A percentile compares a stretch with the other conserved stretches of the same genome.
phyloP scores from a whole-genome alignment of 2,797 vertebrate species.

The Rhinophrynus dorsalis region DNA sequence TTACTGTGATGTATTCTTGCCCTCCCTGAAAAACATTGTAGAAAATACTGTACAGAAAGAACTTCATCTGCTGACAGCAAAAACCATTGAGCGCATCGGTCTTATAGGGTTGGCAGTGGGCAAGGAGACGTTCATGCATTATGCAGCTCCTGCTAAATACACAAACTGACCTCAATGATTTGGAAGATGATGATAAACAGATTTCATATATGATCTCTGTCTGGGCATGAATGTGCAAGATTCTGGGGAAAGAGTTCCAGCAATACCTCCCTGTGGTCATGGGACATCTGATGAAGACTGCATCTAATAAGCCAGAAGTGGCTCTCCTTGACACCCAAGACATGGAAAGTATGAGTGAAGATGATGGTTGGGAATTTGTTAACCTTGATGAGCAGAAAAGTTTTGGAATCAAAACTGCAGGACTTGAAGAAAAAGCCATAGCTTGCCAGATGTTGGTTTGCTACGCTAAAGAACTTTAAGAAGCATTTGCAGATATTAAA shows the following conservation, averaged over 20 bases:
- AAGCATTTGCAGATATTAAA: conserved; percentile 96
- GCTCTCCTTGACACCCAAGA: conserved; percentile 97
- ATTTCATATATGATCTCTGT: conserved; percentile 99
- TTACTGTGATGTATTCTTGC: conserved; percentile 97
- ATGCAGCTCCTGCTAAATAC: conserved; percentile 97
- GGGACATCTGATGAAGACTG: conserved; percentile 98
- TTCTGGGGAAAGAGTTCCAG: conserved; percentile 97
- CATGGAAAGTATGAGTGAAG: conserved; percentile 98
- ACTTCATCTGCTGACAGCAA: conserved; percentile 88
- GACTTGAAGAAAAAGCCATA: conserved; percentile 96
- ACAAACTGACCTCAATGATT: conserved; percentile 94
- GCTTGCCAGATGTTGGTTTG: conserved; percentile 99
- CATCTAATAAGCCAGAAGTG: conserved; percentile 97
- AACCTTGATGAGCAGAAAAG: conserved; percentile 98
- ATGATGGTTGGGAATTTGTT: conserved; percentile 98
- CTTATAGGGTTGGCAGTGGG: conserved; percentile 96
- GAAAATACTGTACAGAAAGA: conserved; percentile 97
- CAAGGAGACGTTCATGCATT: conserved; percentile 99
- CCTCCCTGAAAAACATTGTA: conserved; percentile 94
- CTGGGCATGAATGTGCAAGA: conserved; percentile 99
- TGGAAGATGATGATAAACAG: conserved; percentile 98
- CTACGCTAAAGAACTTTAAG: conserved; percentile 97
- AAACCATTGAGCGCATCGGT: conserved; percentile 98
- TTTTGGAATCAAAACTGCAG: conserved; percentile 97
- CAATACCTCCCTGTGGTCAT: conserved; percentile 98